These are phyloP conservation scores for Mico argentatus DNA, from an alignment of 2,797 vertebrate genomes.

Conservation along the genomic window DNA sequence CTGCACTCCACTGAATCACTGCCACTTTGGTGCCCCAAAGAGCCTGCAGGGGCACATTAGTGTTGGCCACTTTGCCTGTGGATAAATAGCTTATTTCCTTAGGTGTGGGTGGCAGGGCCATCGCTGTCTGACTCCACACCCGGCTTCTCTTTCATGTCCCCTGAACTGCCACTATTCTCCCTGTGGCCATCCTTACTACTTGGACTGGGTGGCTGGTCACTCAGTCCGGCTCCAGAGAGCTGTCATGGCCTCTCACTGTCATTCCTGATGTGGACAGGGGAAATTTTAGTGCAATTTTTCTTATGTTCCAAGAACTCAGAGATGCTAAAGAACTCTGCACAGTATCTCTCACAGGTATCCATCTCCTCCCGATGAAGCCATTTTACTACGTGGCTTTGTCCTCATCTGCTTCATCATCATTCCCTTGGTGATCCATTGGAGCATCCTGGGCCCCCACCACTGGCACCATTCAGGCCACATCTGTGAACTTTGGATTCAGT, in stretches of 20 bases:
- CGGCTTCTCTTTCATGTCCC: neutral
- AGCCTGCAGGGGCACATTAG: neutral
- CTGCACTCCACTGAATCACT: neutral
- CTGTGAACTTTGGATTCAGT: neutral
- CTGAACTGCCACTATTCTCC: neutral
- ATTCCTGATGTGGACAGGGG: neutral
- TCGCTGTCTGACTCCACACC: neutral
- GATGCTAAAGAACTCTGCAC: neutral
- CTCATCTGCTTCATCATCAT: neutral
- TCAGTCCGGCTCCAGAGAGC: neutral
- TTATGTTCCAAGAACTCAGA: neutral
- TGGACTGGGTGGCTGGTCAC: neutral
- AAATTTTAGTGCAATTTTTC: neutral
- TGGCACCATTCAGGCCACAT: neutral
- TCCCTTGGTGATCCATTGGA: neutral
- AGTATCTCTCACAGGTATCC: neutral
- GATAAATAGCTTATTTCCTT: neutral
- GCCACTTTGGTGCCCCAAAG: neutral
- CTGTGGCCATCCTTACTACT: neutral
- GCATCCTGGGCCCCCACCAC: neutral
- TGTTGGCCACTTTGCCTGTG: neutral
- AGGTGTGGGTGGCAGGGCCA: neutral
- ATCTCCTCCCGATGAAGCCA: neutral
- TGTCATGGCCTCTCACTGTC: neutral
- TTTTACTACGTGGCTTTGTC: neutral